Base-by-base conservation (phyloP, 2,888 invertebrate genomes). In the Phyto melanocephala region DNA sequence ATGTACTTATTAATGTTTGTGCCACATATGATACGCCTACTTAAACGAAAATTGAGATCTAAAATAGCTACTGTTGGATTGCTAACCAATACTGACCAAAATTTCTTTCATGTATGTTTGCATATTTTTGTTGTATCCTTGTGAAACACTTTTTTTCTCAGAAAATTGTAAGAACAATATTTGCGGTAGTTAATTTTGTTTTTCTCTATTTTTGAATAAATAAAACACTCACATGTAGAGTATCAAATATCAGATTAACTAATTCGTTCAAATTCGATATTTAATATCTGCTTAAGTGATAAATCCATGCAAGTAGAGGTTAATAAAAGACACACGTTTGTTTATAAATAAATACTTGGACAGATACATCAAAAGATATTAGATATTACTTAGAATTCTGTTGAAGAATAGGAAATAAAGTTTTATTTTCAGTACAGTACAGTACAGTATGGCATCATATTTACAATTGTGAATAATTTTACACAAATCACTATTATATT, bases 21-120 rank as follows among this genome's bases (percentile, higher is more conserved):
- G 52, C 71, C 79, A 82, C 75, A 82, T 82, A 72, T 76, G 79
- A 71, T 76, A 82, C 82, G 82, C 82, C 82, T 79, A 75, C 70
- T 33, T 8, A 78, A 77, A 50, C 28, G 56, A 50, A 77, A 68
- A 74, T 52, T 74, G 60, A 79, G 60, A 71, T 71, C 71, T 67
- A 42, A 24, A 74, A 56, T 28, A 74, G 67, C 81, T 77, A 42
- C 75, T 54, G 79, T 62, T 70, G 35, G 58, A 50, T 37, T 60
- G 28, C 28, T 52, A 42, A 13, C 47, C 35, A 60, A 17, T 40
- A 58, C n/a, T 63, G 37, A 37, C 1, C 63, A 75, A 75, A 77
- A 62, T 67, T 67, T 52, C 42, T 52, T 58, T n/a, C 45, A 50
- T 45, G 56, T 62, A 2, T 37, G 5, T 37, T 17, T 56, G 4